Evolutionary conservation across 2,113 vertebrate genomes (phyloP).

Genomic region (Miniopterus natalensis): DNA sequence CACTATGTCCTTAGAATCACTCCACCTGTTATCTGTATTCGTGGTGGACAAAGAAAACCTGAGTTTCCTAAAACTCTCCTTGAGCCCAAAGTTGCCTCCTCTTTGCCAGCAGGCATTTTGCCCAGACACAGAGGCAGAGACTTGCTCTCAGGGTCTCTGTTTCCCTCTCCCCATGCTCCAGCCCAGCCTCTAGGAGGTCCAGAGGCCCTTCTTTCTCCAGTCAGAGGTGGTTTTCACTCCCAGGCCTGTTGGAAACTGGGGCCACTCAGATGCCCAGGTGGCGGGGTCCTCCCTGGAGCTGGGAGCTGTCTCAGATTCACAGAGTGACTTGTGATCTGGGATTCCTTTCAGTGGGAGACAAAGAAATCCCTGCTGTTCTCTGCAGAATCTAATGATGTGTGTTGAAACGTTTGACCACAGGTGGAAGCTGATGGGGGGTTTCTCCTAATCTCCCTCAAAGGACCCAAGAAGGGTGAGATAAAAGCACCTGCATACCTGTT

Average conservation of each 20-base stretch:
- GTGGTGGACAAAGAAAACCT: not conserved
- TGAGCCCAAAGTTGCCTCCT: not conserved
- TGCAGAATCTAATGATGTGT: slow-evolving; percentile 16
- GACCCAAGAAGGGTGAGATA: slow-evolving; percentile 29
- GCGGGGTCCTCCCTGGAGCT: not conserved
- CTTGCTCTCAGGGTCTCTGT: fast-evolving
- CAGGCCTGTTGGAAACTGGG: not conserved
- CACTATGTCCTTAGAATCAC: not conserved
- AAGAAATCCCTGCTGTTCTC: not conserved
- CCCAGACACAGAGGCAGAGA: not conserved
- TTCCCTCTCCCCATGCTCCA: not conserved
- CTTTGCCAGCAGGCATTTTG: not conserved
- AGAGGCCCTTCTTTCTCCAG: not conserved
- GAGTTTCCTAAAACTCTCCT: not conserved
- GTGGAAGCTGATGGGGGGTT: not conserved
- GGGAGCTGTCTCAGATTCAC: not conserved
- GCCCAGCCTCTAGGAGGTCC: not conserved
- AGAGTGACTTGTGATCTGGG: not conserved
- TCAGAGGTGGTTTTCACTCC: not conserved
- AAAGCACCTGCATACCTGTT: not conserved
- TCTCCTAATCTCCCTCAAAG: not conserved
- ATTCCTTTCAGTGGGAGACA: not conserved
- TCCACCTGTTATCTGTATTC: not conserved
- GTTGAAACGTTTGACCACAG: not conserved
- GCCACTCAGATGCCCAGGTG: not conserved